A percentile compares a stretch with the other conserved stretches of the same genome.
phyloP scores from a whole-genome alignment of 2,888 invertebrate genomes.

The Melieria omissa region DNA sequence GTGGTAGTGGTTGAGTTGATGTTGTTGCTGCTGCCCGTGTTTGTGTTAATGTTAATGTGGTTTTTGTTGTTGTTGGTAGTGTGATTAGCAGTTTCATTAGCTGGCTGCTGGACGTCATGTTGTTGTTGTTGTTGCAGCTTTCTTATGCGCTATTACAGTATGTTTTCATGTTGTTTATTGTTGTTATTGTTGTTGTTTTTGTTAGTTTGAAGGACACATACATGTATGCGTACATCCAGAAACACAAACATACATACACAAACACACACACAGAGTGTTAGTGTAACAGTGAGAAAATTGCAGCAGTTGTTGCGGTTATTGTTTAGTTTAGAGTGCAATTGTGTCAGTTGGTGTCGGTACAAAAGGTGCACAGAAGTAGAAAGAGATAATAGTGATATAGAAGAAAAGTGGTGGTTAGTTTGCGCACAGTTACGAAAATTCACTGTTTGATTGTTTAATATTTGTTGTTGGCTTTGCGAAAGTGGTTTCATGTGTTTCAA shows the following conservation, averaged over 20 bases:
- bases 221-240: neutral
- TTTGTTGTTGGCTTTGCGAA: no score
- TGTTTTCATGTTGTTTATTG: conserved; percentile 7
- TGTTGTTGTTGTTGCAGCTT: conserved; percentile 10
- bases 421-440: no score
- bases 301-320: no score
- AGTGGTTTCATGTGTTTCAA: no score
- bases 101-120: conserved; percentile 9
- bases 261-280: no score
- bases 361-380: neutral
- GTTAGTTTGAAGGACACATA: neutral
- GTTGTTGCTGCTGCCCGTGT: conserved; percentile 34
- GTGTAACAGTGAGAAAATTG: no score
- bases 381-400: neutral
- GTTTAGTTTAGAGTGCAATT: neutral
- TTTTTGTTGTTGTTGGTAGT: neutral
- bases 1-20: conserved; percentile 28
- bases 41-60: conserved; percentile 45
- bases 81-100: conserved; percentile 2
- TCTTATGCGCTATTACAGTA: neutral
- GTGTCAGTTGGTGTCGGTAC: neutral
- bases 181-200: conserved; percentile 14
- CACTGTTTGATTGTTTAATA: no score
- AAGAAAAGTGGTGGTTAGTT: no score
- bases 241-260: neutral